Conservation (phyloP, 2,888 invertebrate species). For the Trissoscelio sp. region DNA sequence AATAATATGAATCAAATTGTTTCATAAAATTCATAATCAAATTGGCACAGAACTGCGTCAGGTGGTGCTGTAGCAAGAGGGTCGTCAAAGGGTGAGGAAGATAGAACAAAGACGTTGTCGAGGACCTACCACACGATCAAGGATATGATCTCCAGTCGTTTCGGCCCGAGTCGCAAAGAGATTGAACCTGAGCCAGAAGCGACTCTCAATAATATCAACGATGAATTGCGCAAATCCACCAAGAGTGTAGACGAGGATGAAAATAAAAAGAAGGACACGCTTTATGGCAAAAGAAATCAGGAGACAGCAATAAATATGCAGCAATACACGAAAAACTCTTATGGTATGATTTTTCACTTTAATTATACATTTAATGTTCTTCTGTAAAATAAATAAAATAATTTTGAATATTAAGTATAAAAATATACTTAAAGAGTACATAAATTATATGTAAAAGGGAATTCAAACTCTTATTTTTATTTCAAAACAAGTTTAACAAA, state of each 20-base stretch:
- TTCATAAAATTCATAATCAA: constrained; percentile 31
- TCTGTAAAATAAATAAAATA: not conserved
- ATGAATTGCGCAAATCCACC: constrained; percentile 85
- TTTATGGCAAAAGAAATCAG: constrained; percentile 85
- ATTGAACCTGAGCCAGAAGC: constrained; percentile 83
- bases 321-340: constrained; percentile 79
- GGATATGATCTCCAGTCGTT: constrained; percentile 92
- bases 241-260: constrained; percentile 81
- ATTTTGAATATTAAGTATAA: too few relatives aligned
- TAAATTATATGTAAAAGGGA: too few relatives aligned
- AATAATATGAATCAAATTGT: too few relatives aligned
- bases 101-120: constrained; percentile 87
- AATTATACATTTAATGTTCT: not conserved
- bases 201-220: constrained; percentile 87
- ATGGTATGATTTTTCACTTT: constrained; percentile 71
- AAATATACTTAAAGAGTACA: too few relatives aligned
- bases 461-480: too few relatives aligned
- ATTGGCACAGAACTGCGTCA: constrained; percentile 74
- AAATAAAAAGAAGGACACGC: constrained; percentile 84
- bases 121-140: constrained; percentile 93
- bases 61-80: constrained; percentile 76
- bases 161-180: constrained; percentile 87
- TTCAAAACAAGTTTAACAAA: not conserved
- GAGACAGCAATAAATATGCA: constrained; percentile 77
- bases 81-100: constrained; percentile 78